These are phyloP conservation scores for Copidosoma aretas DNA, from an alignment of 2,888 invertebrate genomes.

Conservation along the genomic window DNA sequence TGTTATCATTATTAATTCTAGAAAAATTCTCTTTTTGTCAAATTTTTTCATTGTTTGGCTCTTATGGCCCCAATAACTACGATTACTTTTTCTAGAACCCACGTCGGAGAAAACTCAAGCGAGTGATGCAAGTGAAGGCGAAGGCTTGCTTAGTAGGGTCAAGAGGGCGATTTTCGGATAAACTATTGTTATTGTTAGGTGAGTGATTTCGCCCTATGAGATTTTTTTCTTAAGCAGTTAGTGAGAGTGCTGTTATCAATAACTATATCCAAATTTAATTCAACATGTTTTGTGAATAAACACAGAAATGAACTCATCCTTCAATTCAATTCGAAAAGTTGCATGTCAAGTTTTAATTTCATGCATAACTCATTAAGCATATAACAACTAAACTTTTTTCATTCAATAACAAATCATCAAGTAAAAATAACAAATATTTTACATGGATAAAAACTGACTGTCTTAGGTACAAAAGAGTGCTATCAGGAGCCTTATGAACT, in stretches of 20 bases:
- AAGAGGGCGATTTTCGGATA: slow-evolving; percentile 70
- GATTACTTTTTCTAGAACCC: slow-evolving; percentile 61
- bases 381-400: neutral
- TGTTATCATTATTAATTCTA: neutral
- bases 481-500: slow-evolving; percentile 68
- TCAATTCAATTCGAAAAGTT: neutral
- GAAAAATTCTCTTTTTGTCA: slow-evolving; percentile 6
- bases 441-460: neutral
- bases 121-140: slow-evolving; percentile 55
- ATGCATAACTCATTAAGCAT: neutral
- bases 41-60: neutral
- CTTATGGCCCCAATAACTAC: slow-evolving; percentile 17
- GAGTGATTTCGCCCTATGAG: slow-evolving; percentile 45
- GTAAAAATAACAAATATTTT: neutral
- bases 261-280: neutral
- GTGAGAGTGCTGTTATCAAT: neutral
- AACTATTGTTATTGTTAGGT: slow-evolving; percentile 49
- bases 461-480: slow-evolving; percentile 70
- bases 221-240: slow-evolving; percentile 3
- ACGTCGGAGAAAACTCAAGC: slow-evolving; percentile 64
- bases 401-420: neutral
- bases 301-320: neutral
- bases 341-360: neutral
- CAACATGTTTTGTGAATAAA: neutral
- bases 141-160: slow-evolving; percentile 67